A percentile compares a stretch with the other conserved stretches of the same genome.
Conservation (phyloP, 1,140 invertebrate genomes). For the Nixonia krombeini region DNA sequence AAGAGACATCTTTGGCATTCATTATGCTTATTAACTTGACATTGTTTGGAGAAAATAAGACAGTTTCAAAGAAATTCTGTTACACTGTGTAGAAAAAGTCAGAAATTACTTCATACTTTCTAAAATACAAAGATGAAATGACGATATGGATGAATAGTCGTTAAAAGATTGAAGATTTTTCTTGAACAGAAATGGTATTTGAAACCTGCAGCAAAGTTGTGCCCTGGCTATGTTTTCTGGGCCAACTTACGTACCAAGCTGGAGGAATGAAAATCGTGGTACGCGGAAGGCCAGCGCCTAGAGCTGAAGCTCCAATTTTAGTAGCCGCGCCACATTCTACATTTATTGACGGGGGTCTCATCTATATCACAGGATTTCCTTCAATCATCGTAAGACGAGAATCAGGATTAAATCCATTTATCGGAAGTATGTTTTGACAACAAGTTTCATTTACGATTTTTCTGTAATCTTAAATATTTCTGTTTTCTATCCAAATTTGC, state of each 20-base stretch:
- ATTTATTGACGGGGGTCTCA: slow-evolving; percentile 87
- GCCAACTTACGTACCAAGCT: slow-evolving; percentile 80
- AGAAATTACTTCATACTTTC: too few relatives aligned
- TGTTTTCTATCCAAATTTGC: too few relatives aligned
- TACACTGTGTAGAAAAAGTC: too few relatives aligned
- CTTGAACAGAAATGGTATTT: slow-evolving; percentile 21
- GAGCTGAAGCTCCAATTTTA: slow-evolving; percentile 84
- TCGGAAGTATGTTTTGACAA: slow-evolving; percentile 83
- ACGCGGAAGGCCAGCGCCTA: slow-evolving; percentile 81
- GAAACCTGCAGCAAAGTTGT: slow-evolving; percentile 66
- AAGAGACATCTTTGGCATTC: too few relatives aligned
- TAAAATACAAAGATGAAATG: too few relatives aligned
- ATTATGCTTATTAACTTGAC: too few relatives aligned
- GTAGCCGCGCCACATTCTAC: slow-evolving; percentile 90
- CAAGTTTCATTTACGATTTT: too few relatives aligned
- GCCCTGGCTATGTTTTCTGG: slow-evolving; percentile 80
- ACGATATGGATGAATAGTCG: too few relatives aligned
- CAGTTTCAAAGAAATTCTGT: too few relatives aligned
- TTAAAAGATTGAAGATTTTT: background rate
- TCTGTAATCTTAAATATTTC: too few relatives aligned
- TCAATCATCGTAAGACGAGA: slow-evolving; percentile 85
- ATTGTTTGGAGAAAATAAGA: too few relatives aligned
- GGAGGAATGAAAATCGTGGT: slow-evolving; percentile 84
- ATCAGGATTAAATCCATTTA: slow-evolving; percentile 82
- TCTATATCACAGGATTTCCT: slow-evolving; percentile 84